Conservation (phyloP, 2,888 invertebrate genomes). For the Notodonta ziczac region DNA sequence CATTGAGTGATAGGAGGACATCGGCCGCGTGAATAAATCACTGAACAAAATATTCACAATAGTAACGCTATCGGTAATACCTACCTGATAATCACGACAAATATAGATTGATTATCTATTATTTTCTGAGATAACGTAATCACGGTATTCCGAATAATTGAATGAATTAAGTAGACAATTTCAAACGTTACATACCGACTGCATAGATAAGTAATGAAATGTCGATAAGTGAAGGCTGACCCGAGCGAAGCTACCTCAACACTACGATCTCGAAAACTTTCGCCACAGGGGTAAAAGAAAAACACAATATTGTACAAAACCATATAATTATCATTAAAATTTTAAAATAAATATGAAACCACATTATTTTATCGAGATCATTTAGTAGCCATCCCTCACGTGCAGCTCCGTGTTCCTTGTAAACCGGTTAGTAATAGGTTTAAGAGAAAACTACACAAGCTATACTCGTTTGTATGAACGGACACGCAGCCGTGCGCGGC, state of each 20-base stretch:
- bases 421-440: constrained; percentile 8
- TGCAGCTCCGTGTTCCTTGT: constrained; percentile 12
- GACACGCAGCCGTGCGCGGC: no score
- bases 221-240: no score
- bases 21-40: constrained; percentile 13
- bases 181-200: background rate
- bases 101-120: constrained; percentile 18
- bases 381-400: constrained; percentile 27
- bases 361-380: constrained; percentile 55
- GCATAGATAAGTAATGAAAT: background rate
- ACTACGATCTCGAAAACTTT: no score
- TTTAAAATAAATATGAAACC: constrained; percentile 75
- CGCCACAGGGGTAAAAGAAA: constrained; percentile 27
- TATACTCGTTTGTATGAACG: constrained; percentile 4
- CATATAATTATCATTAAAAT: constrained; percentile 79
- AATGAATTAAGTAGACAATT: background rate
- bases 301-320: constrained; percentile 68
- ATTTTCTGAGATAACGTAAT: constrained; percentile 18
- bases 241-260: no score
- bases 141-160: constrained; percentile 6
- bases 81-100: constrained; percentile 11
- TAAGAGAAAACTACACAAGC: constrained; percentile 18
- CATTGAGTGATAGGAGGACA: constrained; percentile 7
- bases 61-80: constrained; percentile 17
- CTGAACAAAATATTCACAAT: constrained; percentile 18